Evolutionary conservation across 2,888 invertebrate species (phyloP), one percentile per base, ranked within the genome.

Genomic region (Lasioglossum marginatum): DNA sequence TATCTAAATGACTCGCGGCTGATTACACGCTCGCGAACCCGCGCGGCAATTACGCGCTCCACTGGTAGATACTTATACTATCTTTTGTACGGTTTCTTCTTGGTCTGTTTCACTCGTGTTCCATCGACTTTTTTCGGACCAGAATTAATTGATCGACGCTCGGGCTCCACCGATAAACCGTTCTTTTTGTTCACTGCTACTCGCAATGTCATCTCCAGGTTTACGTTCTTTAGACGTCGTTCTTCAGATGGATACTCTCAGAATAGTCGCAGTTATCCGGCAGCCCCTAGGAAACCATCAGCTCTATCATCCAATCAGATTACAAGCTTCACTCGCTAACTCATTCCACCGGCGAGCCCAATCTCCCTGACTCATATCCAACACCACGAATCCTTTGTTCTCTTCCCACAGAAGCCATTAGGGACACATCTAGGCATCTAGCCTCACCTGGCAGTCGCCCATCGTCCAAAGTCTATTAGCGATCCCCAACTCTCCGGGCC

Each of bases 1-100:
- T 92, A 93, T 93, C 93, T 92, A 92, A 93, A 94, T 93, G 92
- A 92, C 89, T 81, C 86, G 80, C 76, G 87, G 77, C 87, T 91
- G 91, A 92, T 92, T 91, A 89, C 89, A 88, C 72, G 48, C 27
- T 68, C 40, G 71, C 14, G 6, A 12, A n/a, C 52, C 19, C 12
- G 68, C 34, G 34, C 10, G 34, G 66, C 34, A 34, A 40, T 68
- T 68, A 68, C 23, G 23, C 68, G 37, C 1, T 37, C 40, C 4
- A 12, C 23, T 40, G 68, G 23, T 4, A 52, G 52, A n/a, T n/a
- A 10, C 48, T 8, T 23, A 52, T 23, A 23, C 8, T 23, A 23
- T n/a, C 52, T 23, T 52, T 52, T n/a, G 8, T 10, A 40, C 68
- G 4, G n/a, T 23, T 37, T 68, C 52, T 40, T 68, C 23, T n/a